phyloP scores from a whole-genome alignment of 2,113 vertebrate species.

The Pampusana beccarii region DNA sequence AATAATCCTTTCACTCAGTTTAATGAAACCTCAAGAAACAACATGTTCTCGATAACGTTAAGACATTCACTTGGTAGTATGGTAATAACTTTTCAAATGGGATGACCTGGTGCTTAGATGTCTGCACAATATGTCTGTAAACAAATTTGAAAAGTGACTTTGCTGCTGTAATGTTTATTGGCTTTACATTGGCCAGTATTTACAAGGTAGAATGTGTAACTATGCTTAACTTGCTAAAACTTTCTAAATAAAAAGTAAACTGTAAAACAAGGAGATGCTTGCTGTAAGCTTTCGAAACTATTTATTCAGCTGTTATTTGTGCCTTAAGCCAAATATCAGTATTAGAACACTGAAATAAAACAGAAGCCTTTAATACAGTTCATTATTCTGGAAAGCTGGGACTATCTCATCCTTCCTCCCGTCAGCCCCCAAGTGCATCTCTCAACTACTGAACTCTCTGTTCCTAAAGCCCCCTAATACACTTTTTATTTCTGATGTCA shows the following conservation, averaged over 20 bases:
- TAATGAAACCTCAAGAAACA: conserved; percentile 41
- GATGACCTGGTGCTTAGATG: background rate
- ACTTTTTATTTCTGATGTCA: background rate
- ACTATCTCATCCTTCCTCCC: background rate
- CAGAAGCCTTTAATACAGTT: conserved; percentile 3
- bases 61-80: background rate
- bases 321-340: background rate
- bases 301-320: conserved; percentile 48
- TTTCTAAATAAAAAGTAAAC: background rate
- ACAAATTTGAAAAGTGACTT: background rate
- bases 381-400: background rate
- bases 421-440: background rate
- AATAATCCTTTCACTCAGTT: conserved; percentile 17
- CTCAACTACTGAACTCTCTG: background rate
- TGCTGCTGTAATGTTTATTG: background rate
- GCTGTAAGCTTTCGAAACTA: background rate
- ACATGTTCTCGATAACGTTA: background rate
- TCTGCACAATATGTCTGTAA: background rate
- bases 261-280: conserved; percentile 2
- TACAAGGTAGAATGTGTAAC: background rate
- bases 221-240: background rate
- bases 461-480: background rate
- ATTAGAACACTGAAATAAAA: background rate
- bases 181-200: background rate
- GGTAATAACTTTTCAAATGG: conserved; percentile 6